Percentiles rank a stretch among this genome's conserved stretches.
Conservation (phyloP, 1,140 invertebrate genomes). For the Pseudomyrmex pallidus region DNA sequence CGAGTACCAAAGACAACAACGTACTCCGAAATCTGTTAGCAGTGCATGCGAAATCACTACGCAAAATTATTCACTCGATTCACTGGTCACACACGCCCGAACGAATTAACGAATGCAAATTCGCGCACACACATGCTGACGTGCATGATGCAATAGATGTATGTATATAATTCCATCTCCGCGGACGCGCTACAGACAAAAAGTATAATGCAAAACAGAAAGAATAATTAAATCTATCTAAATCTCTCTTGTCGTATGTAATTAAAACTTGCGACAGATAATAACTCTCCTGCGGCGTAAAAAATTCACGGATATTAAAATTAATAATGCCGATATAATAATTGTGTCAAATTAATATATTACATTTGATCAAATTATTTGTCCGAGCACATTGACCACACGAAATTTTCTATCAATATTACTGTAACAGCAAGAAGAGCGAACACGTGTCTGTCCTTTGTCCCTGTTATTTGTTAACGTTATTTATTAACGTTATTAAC, state of each 20-base stretch:
- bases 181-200: constrained; percentile 2
- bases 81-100: constrained; percentile 6
- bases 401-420: no score
- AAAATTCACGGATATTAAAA: background rate
- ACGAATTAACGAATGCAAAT: constrained; percentile 22
- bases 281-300: background rate
- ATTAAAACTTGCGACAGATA: constrained; percentile 27
- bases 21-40: constrained; percentile 36
- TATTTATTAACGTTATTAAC: no score
- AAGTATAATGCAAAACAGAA: constrained; percentile 30
- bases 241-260: background rate
- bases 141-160: constrained; percentile 10
- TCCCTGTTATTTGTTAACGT: no score
- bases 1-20: constrained; percentile 39
- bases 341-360: no score
- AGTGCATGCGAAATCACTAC: constrained; percentile 21
- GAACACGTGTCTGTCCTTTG: no score
- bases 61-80: constrained; percentile 49
- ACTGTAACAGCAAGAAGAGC: no score
- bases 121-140: background rate
- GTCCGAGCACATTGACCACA: no score
- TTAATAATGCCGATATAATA: background rate
- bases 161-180: constrained; percentile 10
- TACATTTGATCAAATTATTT: no score
- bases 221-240: constrained; percentile 35